A percentile compares a stretch with the other conserved stretches of the same genome.
phyloP scores from a whole-genome alignment of 2,113 vertebrate genomes.

The Fulica atra region DNA sequence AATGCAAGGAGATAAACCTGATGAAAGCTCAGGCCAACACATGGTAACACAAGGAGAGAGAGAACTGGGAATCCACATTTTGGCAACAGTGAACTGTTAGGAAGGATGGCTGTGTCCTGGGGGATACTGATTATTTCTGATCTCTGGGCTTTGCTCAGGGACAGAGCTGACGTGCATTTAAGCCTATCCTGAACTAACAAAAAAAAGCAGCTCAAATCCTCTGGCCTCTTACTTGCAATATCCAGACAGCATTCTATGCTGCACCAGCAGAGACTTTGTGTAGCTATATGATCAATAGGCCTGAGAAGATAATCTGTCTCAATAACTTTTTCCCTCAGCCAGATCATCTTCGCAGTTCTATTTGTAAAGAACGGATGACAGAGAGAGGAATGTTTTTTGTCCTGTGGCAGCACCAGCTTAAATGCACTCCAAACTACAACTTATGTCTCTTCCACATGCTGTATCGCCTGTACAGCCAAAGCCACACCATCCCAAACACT shows the following conservation, averaged over 20 bases:
- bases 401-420: not conserved
- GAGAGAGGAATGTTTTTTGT: not conserved
- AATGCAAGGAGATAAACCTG: not conserved
- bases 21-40: not conserved
- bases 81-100: not conserved
- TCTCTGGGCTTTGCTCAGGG: not conserved
- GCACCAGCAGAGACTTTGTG: not conserved
- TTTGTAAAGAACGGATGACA: not conserved
- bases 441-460: not conserved
- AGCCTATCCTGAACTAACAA: not conserved
- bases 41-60: not conserved
- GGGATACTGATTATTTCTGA: not conserved
- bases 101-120: not conserved
- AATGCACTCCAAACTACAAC: not conserved
- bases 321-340: not conserved
- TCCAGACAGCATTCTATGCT: not conserved
- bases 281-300: not conserved
- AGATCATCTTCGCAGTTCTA: not conserved
- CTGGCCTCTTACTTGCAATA: not conserved
- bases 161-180: not conserved
- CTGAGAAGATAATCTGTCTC: not conserved
- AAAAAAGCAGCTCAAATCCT: not conserved
- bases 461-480: not conserved
- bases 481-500: rapidly evolving
- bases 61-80: not conserved